These are phyloP conservation scores for Thamnaconus septentrionalis DNA, from an alignment of 2,113 vertebrate genomes.

Conservation along the genomic window DNA sequence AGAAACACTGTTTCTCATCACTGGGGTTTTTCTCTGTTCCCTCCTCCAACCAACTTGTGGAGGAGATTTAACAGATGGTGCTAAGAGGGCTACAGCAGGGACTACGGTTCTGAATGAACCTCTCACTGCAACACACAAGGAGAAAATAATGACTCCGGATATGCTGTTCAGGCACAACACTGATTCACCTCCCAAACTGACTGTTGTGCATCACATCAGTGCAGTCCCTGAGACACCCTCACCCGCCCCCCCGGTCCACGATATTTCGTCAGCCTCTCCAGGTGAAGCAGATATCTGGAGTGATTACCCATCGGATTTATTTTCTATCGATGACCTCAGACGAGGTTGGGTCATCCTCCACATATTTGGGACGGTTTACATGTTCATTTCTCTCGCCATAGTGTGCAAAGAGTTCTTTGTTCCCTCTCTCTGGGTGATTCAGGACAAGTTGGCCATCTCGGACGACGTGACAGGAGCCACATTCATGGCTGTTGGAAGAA, in stretches of 20 bases:
- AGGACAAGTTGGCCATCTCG: conserved; percentile 88
- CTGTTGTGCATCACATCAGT: conserved; percentile 81
- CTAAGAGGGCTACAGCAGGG: conserved; percentile 43
- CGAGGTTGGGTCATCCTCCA: conserved; percentile 91
- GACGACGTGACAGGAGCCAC: conserved; percentile 97
- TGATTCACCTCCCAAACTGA: conserved; percentile 22
- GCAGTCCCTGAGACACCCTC: conserved; percentile 71
- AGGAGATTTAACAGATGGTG: conserved; percentile 55
- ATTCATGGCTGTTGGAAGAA: conserved; percentile 97
- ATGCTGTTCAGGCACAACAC: conserved; percentile 30
- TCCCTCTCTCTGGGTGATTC: conserved; percentile 91
- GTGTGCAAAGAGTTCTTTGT: conserved; percentile 98
- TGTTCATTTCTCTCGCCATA: conserved; percentile 94
- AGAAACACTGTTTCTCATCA: conserved; percentile 78
- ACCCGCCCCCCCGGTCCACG: conserved; percentile 43
- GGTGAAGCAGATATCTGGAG: conserved; percentile 73
- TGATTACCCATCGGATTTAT: conserved; percentile 89
- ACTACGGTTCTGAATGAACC: conserved; percentile 23
- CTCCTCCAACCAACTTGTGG: conserved; percentile 80
- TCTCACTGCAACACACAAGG: conserved; percentile 17
- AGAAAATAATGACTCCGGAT: conserved; percentile 39
- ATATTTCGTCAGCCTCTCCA: conserved; percentile 36
- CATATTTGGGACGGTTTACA: conserved; percentile 91
- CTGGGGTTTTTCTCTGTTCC: conserved; percentile 78
- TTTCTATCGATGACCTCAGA: conserved; percentile 86